phyloP scores from a whole-genome alignment of 2,797 vertebrate genomes.

The Hozukius guyotensis region DNA sequence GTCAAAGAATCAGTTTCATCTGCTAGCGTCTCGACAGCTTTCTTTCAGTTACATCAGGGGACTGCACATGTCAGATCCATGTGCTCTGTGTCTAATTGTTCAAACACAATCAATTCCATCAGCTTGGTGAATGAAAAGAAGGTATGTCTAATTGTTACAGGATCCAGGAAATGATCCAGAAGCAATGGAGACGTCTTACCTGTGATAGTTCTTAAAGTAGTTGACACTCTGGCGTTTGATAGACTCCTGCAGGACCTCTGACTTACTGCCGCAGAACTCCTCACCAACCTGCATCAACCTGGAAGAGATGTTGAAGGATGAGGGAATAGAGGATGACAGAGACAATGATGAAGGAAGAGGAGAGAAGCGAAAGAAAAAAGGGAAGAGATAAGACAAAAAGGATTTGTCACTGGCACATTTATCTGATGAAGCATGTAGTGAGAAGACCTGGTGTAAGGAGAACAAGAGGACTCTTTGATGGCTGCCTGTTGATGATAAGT shows the following conservation, averaged over 20 bases:
- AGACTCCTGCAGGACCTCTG: slow-evolving; percentile 97
- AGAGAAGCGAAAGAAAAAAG: neutral
- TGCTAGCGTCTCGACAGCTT: neutral
- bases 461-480: slow-evolving; percentile 45
- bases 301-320: neutral
- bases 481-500: neutral
- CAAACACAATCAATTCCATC: neutral
- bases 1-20: neutral
- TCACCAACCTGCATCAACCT: slow-evolving; percentile 98
- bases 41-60: neutral
- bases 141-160: neutral
- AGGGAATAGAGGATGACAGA: neutral
- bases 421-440: slow-evolving; percentile 25
- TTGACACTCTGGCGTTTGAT: slow-evolving; percentile 97
- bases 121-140: neutral
- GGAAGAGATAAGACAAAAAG: neutral
- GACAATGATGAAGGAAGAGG: neutral
- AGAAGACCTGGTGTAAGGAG: neutral
- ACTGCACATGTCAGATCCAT: neutral
- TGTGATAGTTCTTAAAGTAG: slow-evolving; percentile 99
- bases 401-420: neutral
- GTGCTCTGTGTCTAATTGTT: neutral
- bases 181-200: slow-evolving; percentile 78
- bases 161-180: neutral
- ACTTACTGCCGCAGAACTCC: slow-evolving; percentile 97